A percentile compares a stretch with the other conserved stretches of the same genome.
Conservation (phyloP, 2,888 invertebrate genomes). For the Acheta domesticus region DNA sequence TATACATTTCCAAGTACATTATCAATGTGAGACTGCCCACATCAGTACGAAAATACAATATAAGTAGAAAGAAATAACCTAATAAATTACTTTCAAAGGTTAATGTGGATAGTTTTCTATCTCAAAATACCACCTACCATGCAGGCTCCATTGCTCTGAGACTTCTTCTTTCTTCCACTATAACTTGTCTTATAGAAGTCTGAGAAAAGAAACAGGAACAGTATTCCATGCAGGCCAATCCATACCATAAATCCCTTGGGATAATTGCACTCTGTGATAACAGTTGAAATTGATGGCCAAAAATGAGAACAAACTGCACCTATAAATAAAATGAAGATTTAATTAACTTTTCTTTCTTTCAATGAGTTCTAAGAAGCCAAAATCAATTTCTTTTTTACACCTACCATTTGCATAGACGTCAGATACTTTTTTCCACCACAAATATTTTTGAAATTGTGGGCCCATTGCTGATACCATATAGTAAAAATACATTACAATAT, state of each 20-base stretch:
- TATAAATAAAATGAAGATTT: slow-evolving; percentile 47
- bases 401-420: slow-evolving; percentile 90
- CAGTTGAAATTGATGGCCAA: slow-evolving; percentile 87
- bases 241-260: slow-evolving; percentile 87
- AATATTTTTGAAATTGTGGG: slow-evolving; percentile 85
- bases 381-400: not conserved
- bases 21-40: not conserved
- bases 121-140: slow-evolving; percentile 59
- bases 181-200: slow-evolving; percentile 90
- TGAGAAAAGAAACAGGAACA: slow-evolving; percentile 91
- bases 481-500: slow-evolving; percentile 96
- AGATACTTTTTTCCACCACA: slow-evolving; percentile 99
- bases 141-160: slow-evolving; percentile 54
- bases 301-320: slow-evolving; percentile 90
- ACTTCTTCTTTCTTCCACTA: slow-evolving; percentile 46
- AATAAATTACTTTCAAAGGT: not conserved
- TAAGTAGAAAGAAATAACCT: not conserved
- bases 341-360: not conserved
- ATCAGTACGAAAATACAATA: not conserved
- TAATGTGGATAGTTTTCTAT: not conserved
- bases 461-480: slow-evolving; percentile 95
- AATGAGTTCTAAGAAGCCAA: no score
- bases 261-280: slow-evolving; percentile 85
- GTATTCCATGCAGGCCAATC: slow-evolving; percentile 90
- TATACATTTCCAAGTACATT: not conserved